These are phyloP conservation scores for Lysandra coridon DNA, from an alignment of 2,888 invertebrate genomes.

Conservation along the genomic window DNA sequence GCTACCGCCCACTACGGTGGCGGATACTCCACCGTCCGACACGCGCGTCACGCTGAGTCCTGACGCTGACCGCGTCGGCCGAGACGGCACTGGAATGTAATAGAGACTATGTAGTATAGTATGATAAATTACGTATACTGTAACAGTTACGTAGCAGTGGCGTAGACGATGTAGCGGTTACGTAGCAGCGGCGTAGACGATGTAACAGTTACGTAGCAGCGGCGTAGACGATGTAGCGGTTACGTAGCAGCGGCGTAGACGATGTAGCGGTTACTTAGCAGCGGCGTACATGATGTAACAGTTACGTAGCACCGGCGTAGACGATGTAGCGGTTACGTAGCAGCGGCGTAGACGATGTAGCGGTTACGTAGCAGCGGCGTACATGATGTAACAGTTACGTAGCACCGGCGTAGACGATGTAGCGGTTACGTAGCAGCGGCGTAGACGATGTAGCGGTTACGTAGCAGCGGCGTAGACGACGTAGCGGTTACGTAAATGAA, in stretches of 20 bases:
- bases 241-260: neutral
- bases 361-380: neutral
- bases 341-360: too few species aligned
- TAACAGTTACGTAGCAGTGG: too few species aligned
- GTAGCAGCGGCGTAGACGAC: neutral
- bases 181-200: neutral
- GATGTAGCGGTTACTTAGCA: neutral
- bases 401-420: too few species aligned
- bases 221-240: neutral
- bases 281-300: neutral
- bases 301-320: too few species aligned
- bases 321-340: neutral
- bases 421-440: neutral
- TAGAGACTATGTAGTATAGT: neutral
- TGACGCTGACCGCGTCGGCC: conserved; percentile 87
- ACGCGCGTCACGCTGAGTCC: conserved; percentile 84
- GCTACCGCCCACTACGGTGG: conserved; percentile 81
- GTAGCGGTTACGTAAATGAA: neutral
- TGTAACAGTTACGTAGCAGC: neutral
- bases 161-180: too few species aligned
- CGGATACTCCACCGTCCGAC: conserved; percentile 81
- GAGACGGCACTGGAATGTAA: conserved; percentile 80
- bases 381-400: too few species aligned
- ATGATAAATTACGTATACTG: too few species aligned
- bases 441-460: neutral